phyloP scores from a whole-genome alignment of 1,140 invertebrate species.

The Pararge aegeria region DNA sequence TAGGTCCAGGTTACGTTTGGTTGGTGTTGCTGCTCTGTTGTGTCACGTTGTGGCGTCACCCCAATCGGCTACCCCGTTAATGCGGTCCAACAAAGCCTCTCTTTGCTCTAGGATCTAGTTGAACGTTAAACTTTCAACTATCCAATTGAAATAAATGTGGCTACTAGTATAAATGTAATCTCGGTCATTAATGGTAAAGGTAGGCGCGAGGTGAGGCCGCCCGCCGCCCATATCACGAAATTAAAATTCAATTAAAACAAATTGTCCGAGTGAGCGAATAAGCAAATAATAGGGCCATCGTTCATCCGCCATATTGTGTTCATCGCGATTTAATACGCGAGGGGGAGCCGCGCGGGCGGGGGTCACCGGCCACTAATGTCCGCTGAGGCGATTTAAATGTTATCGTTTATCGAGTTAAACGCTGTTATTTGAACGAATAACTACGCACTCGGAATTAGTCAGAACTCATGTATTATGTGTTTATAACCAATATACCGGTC shows the following conservation, averaged over 20 bases:
- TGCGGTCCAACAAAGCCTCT: too few relatives aligned
- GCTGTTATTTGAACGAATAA: neutral
- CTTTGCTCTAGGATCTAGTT: too few relatives aligned
- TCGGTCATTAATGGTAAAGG: too few relatives aligned
- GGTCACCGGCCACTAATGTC: slow-evolving; percentile 7
- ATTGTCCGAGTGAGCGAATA: neutral
- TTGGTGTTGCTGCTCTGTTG: too few relatives aligned
- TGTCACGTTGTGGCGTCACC: too few relatives aligned
- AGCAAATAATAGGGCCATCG: slow-evolving; percentile 8
- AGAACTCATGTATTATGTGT: neutral
- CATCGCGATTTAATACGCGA: slow-evolving; percentile 10
- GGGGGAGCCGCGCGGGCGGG: neutral
- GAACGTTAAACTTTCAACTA: too few relatives aligned
- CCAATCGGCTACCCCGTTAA: too few relatives aligned
- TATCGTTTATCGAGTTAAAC: slow-evolving; percentile 1
- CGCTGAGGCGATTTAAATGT: slow-evolving; percentile 16
- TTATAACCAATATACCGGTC: too few relatives aligned
- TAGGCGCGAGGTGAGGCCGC: too few relatives aligned
- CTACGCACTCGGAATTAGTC: neutral
- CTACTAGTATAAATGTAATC: too few relatives aligned
- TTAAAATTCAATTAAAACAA: slow-evolving; percentile 8
- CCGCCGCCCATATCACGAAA: neutral
- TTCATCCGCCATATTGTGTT: slow-evolving; percentile 11
- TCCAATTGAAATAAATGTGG: too few relatives aligned
- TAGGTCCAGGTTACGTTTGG: too few relatives aligned